Evolutionary conservation across 2,113 vertebrate species (phyloP), one percentile per base, ranked within the genome.

Genomic region (Acanthochromis polyacanthus): DNA sequence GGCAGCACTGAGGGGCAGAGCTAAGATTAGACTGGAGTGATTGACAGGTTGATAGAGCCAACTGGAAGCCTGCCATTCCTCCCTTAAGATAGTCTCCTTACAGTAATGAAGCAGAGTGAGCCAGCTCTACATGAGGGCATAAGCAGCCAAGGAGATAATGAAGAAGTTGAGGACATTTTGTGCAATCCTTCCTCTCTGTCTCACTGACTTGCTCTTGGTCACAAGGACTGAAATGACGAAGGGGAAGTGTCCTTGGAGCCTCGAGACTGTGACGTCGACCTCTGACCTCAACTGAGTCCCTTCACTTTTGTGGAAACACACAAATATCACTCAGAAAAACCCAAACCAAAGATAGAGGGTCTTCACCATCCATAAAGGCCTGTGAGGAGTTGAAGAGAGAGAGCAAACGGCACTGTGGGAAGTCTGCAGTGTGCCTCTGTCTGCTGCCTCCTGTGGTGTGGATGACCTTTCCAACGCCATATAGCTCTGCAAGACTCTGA

Each of bases 21-120:
- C 89, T 92, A 92, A 93, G 89, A 91, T 92, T 91, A 92, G 87
- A 91, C 58, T 46, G 1, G 62, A 81, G 85, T 92, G 91, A 93
- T 86, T 92, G 91, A 93, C 91, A 91, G 85, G 67, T 82, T 70
- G 86, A 86, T 82, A 71, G 82, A 89, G 88, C 85, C 93, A 91
- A 92, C 86, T 94, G 89, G 91, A 92, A 89, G 88, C 72, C 79
- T 89, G 91, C 92, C 91, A 92, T 89, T 84, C 83, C 81, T 83
- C 75, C 85, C 76, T 90, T 90, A 81, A 89, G 90, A 92, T 88
- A 82, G 85, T 79, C 81, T 88, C 86, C 83, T 91, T 90, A 92
- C 86, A 86, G 92, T 92, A 89, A 89, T 87, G 89, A 89, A 92
- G 86, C 72, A 68, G 60, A 79, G 84, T 55, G 77, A 81, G 75